A percentile compares a stretch with the other conserved stretches of the same genome.
Conservation (phyloP, 1,140 invertebrate genomes). For the Tetraneura akinire region DNA sequence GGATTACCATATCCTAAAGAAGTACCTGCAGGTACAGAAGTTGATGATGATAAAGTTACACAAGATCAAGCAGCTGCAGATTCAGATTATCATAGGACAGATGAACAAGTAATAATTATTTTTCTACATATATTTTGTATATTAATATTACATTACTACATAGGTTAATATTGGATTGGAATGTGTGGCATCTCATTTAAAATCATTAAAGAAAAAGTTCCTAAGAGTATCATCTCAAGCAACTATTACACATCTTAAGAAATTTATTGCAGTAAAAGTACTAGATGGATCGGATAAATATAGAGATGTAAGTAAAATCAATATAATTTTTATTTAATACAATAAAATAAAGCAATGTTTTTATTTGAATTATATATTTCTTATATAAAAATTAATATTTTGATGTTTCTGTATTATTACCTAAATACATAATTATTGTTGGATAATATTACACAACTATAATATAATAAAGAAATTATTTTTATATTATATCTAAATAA, state of each 20-base stretch:
- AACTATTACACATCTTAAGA: conserved; percentile 95
- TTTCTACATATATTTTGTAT: background rate
- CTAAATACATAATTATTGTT: too few relatives aligned
- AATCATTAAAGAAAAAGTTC: conserved; percentile 83
- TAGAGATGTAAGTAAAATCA: conserved; percentile 78
- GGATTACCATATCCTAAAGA: conserved; percentile 88
- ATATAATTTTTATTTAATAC: background rate
- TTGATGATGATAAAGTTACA: conserved; percentile 67
- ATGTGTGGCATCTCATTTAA: conserved; percentile 80
- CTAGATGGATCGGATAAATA: conserved; percentile 89
- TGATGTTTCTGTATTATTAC: too few relatives aligned
- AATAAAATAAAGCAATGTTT: too few relatives aligned
- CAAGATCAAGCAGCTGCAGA: conserved; percentile 72
- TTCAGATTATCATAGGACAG: conserved; percentile 88
- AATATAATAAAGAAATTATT: too few relatives aligned
- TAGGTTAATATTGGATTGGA: conserved; percentile 87
- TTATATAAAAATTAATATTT: too few relatives aligned
- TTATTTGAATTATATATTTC: too few relatives aligned
- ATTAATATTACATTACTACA: too few relatives aligned
- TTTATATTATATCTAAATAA: too few relatives aligned
- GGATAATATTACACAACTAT: too few relatives aligned
- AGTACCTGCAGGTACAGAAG: conserved; percentile 68
- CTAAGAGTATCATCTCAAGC: conserved; percentile 94
- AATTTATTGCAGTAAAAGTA: conserved; percentile 95
- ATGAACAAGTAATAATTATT: conserved; percentile 77